Evolutionary conservation across 2,888 invertebrate species (phyloP).

Genomic region (Seira sanloemensis): DNA sequence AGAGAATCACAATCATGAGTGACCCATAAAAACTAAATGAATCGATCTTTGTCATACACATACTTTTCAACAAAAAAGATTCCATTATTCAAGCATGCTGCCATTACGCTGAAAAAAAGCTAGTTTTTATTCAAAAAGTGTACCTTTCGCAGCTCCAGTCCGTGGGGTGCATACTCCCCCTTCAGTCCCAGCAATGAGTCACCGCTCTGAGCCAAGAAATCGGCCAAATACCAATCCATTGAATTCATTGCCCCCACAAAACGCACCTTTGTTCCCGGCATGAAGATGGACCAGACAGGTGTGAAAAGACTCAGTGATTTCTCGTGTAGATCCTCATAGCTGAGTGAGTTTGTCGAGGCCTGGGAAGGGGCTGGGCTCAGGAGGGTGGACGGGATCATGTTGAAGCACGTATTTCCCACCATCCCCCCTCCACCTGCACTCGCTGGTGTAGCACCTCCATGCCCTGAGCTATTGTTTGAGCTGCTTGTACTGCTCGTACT

Average conservation of each 20-base stretch:
- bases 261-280: constrained; percentile 74
- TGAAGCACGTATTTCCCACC: constrained; percentile 66
- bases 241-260: constrained; percentile 70
- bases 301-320: constrained; percentile 75
- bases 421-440: constrained; percentile 40
- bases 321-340: constrained; percentile 74
- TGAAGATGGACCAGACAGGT: constrained; percentile 77
- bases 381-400: constrained; percentile 73
- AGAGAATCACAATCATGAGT: not conserved
- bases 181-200: constrained; percentile 63
- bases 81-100: too few species aligned
- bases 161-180: constrained; percentile 74
- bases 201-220: constrained; percentile 68
- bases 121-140: constrained; percentile 7
- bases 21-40: too few species aligned
- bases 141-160: constrained; percentile 74
- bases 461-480: constrained; percentile 43
- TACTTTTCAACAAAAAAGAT: too few species aligned
- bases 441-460: constrained; percentile 44
- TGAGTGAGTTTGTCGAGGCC: constrained; percentile 74
- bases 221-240: constrained; percentile 71
- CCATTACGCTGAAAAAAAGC: too few species aligned
- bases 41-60: too few species aligned
- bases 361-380: constrained; percentile 75
- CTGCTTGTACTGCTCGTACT: constrained; percentile 42